Conservation (phyloP, 2,888 invertebrate species). For the Biston betularia region DNA sequence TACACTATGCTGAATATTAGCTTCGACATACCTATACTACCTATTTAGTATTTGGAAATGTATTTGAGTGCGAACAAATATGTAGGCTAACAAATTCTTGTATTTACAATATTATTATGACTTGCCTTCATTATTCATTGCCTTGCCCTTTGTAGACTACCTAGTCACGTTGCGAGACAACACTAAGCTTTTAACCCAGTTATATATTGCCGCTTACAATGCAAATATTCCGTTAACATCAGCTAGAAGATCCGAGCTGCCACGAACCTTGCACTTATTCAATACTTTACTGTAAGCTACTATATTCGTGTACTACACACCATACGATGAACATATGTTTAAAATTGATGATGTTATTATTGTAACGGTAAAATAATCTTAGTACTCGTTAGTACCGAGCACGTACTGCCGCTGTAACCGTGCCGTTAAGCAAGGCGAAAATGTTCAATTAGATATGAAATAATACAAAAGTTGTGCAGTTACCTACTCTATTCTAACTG, state of each 20-base stretch:
- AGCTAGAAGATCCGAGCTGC: conserved; percentile 34
- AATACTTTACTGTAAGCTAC: conserved; percentile 16
- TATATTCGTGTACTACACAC: conserved; percentile 19
- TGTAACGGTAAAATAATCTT: conserved; percentile 47
- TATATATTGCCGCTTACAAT: conserved; percentile 58
- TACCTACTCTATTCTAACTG: conserved; percentile 28
- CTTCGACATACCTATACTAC: not conserved
- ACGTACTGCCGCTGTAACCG: conserved; percentile 34
- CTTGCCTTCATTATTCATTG: conserved; percentile 46
- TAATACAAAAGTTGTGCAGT: conserved; percentile 36
- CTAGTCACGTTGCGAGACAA: conserved; percentile 54
- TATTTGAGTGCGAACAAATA: too few species aligned
- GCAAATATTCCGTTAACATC: conserved; percentile 68
- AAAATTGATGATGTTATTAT: conserved; percentile 46
- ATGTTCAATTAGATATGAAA: conserved; percentile 38
- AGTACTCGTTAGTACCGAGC: conserved; percentile 41
- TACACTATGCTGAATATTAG: conserved; percentile 33
- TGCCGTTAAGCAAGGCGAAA: conserved; percentile 40
- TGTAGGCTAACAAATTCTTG: too few species aligned
- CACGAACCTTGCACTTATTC: conserved; percentile 47
- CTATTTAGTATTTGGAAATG: too few species aligned
- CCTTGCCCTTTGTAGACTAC: conserved; percentile 44
- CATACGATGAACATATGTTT: conserved; percentile 39
- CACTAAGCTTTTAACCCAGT: conserved; percentile 78
- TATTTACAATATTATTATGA: too few species aligned